phyloP scores from a whole-genome alignment of 2,888 invertebrate genomes.

The Caenorhabditis sp. region DNA sequence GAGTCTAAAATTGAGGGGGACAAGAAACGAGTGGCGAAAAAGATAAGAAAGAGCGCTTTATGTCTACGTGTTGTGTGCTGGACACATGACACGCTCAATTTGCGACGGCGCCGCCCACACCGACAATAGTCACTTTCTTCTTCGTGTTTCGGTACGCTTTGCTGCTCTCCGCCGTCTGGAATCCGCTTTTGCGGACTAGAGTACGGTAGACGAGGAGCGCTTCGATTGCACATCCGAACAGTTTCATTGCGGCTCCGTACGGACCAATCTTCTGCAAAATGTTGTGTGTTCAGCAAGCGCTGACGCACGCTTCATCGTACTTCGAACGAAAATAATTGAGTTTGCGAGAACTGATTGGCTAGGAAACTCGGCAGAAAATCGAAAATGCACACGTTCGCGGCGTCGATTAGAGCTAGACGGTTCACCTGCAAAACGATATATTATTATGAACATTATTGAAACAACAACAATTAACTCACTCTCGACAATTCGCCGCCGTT shows the following conservation, averaged over 20 bases:
- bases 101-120: too few relatives aligned
- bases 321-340: slow-evolving; percentile 21
- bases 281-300: not conserved
- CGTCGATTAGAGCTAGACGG: slow-evolving; percentile 39
- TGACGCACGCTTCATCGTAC: not conserved
- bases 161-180: not conserved
- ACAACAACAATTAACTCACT: not conserved
- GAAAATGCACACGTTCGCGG: slow-evolving; percentile 14
- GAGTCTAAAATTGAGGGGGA: not conserved
- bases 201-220: slow-evolving; percentile 16
- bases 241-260: slow-evolving; percentile 20
- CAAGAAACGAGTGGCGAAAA: not conserved
- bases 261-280: slow-evolving; percentile 38
- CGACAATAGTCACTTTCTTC: too few relatives aligned
- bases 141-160: not conserved
- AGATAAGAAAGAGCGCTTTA: too few relatives aligned
- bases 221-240: slow-evolving; percentile 31
- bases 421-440: slow-evolving; percentile 15
- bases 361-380: slow-evolving; percentile 30
- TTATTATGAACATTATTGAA: not conserved
- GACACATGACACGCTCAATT: too few relatives aligned
- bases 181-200: not conserved
- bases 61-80: too few relatives aligned
- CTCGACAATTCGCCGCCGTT: not conserved
- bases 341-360: slow-evolving; percentile 2